phyloP scores from a whole-genome alignment of 2,888 invertebrate genomes.

The Beris chalybata region DNA sequence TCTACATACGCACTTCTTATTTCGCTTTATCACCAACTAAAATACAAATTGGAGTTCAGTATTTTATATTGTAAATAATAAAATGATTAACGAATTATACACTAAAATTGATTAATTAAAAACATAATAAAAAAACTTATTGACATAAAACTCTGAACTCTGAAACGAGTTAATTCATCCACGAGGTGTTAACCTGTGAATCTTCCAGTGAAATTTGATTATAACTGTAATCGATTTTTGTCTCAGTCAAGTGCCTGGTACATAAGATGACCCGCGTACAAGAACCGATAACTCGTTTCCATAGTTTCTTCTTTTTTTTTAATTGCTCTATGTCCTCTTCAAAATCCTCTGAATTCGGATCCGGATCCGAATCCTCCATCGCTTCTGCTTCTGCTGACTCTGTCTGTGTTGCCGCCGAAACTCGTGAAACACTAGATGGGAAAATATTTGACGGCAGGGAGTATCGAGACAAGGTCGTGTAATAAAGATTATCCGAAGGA shows the following conservation, averaged over 20 bases:
- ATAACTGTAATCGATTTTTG: slow-evolving; percentile 9
- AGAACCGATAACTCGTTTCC: background rate
- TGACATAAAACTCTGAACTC: no score
- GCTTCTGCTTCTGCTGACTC: background rate
- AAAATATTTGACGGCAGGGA: background rate
- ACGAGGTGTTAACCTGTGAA: background rate
- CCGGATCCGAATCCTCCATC: no score
- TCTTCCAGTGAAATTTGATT: slow-evolving; percentile 1
- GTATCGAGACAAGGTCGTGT: background rate
- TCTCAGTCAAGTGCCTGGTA: background rate
- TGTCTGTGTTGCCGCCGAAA: slow-evolving; percentile 15
- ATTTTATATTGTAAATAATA: no score
- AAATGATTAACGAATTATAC: no score
- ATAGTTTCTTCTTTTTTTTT: background rate
- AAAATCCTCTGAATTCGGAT: no score
- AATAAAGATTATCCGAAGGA: background rate
- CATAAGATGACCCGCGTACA: slow-evolving; percentile 9
- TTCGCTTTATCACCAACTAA: no score
- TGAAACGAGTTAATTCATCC: no score
- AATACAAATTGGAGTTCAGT: no score
- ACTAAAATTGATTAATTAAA: no score
- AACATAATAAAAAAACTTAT: no score
- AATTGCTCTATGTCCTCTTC: no score
- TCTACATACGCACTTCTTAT: no score
- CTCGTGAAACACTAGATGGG: background rate